A percentile compares a stretch with the other conserved stretches of the same genome.
These are phyloP conservation scores for Chondrosia reniformis DNA, from an alignment of 37 sponge, comb jelly and placozoan species.

Conservation along the genomic window DNA sequence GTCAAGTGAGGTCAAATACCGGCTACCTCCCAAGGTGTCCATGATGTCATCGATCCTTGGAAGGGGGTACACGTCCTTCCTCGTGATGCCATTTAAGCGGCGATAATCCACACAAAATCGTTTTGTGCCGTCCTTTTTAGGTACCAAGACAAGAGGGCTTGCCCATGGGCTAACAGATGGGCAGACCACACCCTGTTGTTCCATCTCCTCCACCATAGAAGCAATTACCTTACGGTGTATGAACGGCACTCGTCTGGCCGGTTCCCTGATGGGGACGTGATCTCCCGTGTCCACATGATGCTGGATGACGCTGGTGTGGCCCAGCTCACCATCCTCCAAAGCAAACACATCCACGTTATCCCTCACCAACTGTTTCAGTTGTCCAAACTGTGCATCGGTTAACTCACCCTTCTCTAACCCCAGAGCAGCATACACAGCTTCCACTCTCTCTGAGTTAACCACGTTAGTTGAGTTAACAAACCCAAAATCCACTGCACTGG, in stretches of 20 bases:
- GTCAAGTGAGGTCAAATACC: slow-evolving; percentile 46
- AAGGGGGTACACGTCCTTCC: slow-evolving; percentile 40
- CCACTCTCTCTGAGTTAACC: too few relatives aligned
- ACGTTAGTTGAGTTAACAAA: too few relatives aligned
- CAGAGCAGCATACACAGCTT: too few relatives aligned
- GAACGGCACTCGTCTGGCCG: slow-evolving; percentile 39
- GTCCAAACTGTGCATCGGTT: too few relatives aligned
- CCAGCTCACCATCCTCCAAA: slow-evolving; percentile 32
- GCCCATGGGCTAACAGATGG: slow-evolving; percentile 51
- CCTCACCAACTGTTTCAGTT: too few relatives aligned
- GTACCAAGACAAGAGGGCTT: slow-evolving; percentile 57
- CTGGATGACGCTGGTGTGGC: slow-evolving; percentile 39
- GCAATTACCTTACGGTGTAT: slow-evolving; percentile 41
- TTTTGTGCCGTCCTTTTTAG: slow-evolving; percentile 46
- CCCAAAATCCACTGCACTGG: too few relatives aligned
- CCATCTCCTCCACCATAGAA: slow-evolving; percentile 44
- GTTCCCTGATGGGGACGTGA: slow-evolving; percentile 13
- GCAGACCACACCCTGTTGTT: slow-evolving; percentile 36
- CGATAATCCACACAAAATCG: slow-evolving; percentile 52
- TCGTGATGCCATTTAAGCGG: slow-evolving; percentile 46
- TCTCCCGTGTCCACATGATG: slow-evolving; percentile 44
- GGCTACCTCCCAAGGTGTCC: slow-evolving; percentile 44
- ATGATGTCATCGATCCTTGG: slow-evolving; percentile 58
- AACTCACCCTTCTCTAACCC: too few relatives aligned
- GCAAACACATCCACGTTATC: too few relatives aligned